These are phyloP conservation scores for Drosophila aff. DNA, from an alignment of 1,140 invertebrate species.

Conservation along the genomic window DNA sequence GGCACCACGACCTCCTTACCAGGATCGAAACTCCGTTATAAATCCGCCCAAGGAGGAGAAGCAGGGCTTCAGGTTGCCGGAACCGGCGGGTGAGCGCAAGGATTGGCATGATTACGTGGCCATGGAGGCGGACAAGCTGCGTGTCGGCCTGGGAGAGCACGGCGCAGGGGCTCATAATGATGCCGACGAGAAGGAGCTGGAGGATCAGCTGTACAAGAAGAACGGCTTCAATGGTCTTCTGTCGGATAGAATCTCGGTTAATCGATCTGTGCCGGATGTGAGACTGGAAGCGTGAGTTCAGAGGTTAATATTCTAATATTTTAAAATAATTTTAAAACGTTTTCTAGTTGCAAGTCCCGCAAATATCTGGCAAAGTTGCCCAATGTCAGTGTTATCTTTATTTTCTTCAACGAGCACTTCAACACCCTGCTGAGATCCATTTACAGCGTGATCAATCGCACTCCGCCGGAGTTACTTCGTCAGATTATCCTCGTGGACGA, in stretches of 20 bases:
- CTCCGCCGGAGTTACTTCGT: constrained; percentile 92
- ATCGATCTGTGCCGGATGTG: constrained; percentile 92
- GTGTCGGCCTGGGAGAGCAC: constrained; percentile 89
- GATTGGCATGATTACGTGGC: constrained; percentile 91
- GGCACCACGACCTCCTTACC: constrained; percentile 59
- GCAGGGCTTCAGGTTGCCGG: constrained; percentile 50
- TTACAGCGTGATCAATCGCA: constrained; percentile 92
- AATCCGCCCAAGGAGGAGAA: not conserved
- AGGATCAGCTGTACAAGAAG: constrained; percentile 88
- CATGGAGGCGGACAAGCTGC: constrained; percentile 87
- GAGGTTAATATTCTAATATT: constrained; percentile 73
- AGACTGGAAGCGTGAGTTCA: constrained; percentile 87
- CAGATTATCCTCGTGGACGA: constrained; percentile 98
- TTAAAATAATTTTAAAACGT: constrained; percentile 78
- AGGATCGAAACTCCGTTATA: constrained; percentile 54
- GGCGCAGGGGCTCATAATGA: constrained; percentile 87
- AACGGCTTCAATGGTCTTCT: constrained; percentile 94
- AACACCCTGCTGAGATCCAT: constrained; percentile 93
- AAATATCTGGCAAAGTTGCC: constrained; percentile 92
- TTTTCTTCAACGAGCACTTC: constrained; percentile 97
- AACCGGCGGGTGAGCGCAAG: constrained; percentile 85
- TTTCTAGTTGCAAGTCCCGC: constrained; percentile 89
- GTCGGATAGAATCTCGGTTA: constrained; percentile 92
- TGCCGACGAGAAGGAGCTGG: constrained; percentile 82
- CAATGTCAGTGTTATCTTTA: constrained; percentile 93